Evolutionary conservation across 2,797 vertebrate genomes (phyloP).

Genomic region (Delichon dasypus): DNA sequence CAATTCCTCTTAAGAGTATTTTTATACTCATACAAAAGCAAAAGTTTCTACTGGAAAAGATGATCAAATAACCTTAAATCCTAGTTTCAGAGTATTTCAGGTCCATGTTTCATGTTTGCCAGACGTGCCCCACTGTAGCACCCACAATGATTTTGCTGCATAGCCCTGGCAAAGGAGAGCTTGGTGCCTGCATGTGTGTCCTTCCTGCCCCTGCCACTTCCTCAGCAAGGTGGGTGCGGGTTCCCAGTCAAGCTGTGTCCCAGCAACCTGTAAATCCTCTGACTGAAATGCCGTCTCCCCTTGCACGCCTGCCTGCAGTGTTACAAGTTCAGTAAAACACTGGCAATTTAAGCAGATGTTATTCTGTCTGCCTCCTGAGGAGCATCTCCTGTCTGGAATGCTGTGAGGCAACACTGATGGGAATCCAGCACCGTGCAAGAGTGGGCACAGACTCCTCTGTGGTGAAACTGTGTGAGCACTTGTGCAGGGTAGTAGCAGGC

Average conservation of each 20-base stretch:
- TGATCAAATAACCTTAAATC: background rate
- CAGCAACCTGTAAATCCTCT: background rate
- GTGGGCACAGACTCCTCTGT: fast-evolving
- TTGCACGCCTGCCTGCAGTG: background rate
- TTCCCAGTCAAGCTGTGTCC: background rate
- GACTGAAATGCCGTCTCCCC: background rate
- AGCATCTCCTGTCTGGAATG: background rate
- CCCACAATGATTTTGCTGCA: background rate
- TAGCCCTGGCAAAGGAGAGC: background rate
- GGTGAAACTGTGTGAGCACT: background rate
- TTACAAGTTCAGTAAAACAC: background rate
- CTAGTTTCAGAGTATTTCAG: background rate
- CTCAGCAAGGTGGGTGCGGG: fast-evolving
- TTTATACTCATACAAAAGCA: background rate
- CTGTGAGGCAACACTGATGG: background rate
- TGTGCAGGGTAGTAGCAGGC: fast-evolving
- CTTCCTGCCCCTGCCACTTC: background rate
- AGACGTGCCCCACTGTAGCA: background rate
- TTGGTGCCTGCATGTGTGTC: background rate
- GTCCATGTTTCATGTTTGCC: background rate
- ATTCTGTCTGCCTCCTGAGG: background rate
- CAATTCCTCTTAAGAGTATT: background rate
- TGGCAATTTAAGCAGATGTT: background rate
- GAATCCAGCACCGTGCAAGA: background rate
- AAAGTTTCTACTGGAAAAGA: background rate